Evolutionary conservation across 2,888 invertebrate species (phyloP).

Genomic region (Lydus trimaculatus): DNA sequence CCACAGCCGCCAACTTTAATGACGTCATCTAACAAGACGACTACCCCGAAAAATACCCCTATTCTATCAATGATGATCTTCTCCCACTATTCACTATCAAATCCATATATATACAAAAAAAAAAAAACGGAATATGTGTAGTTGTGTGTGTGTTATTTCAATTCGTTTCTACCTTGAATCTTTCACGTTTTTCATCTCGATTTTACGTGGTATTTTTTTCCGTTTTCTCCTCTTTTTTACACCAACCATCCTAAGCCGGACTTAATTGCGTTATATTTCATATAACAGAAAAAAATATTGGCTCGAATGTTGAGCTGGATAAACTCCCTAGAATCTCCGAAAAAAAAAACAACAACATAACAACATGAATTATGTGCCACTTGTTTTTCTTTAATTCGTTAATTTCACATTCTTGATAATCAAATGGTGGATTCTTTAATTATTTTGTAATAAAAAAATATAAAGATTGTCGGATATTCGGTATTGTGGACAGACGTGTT

Average conservation of each 20-base stretch:
- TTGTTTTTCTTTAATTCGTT: constrained; percentile 18
- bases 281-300: constrained; percentile 27
- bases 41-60: constrained; percentile 52
- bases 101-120: constrained; percentile 30
- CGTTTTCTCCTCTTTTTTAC: constrained; percentile 22
- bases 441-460: neutral
- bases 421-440: neutral
- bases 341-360: constrained; percentile 17
- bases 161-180: constrained; percentile 29
- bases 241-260: constrained; percentile 17
- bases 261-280: constrained; percentile 35
- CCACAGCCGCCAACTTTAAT: constrained; percentile 51
- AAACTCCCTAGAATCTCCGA: constrained; percentile 21
- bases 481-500: neutral
- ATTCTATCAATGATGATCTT: constrained; percentile 38
- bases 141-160: constrained; percentile 28
- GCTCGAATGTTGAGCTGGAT: constrained; percentile 26
- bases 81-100: constrained; percentile 34
- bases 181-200: constrained; percentile 24
- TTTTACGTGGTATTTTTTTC: constrained; percentile 9
- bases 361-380: constrained; percentile 27
- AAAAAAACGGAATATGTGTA: constrained; percentile 20
- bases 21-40: constrained; percentile 55
- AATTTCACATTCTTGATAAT: neutral
- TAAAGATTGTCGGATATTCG: neutral